Evolutionary conservation across 2,888 invertebrate species (phyloP), one percentile per base, ranked within the genome.

Genomic region (Drosophila tripunctata): DNA sequence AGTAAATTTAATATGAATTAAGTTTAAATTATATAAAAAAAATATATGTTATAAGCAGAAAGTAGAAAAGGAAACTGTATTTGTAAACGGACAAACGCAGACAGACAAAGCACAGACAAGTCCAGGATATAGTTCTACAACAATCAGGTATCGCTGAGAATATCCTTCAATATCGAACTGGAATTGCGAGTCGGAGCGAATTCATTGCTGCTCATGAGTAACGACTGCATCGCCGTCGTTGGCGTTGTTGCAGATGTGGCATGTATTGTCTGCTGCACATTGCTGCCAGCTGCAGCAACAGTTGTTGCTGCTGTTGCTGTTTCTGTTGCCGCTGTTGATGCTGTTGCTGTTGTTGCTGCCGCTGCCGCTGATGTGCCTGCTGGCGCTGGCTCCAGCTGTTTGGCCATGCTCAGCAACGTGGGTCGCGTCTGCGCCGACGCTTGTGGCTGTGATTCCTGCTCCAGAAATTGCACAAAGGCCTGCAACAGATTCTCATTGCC

Each of bases 151-250:
- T 91, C 91, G 71, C 78, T 91, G n/a, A 92, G 83, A 54, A 92
- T 91, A 66, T 92, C 91, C 82, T 92, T 92, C 31, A 92, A 75
- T 77, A 92, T 92, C 24, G 92, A 91, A 77, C 91, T 91, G 60
- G 92, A 91, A 87, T 91, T 92, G 63, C 92, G 87, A 4, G 90
- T 76, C 5, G 91, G 90, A 5, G 86, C 82, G 67, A 91, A 91
- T 58, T 91, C 90, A 54, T 75, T 90, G 57, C 89, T 90, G 68
- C 86, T 89, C 14, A 91, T 64, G 15, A 89, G 62, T 40, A 90
- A 78, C 10, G 91, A 88, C 60, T 90, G 90, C 38, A 80, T 65
- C 8, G 84, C 76, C 12, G 75, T 44, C 19, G 78, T 65, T 17
- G 64, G 48, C 43, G 75, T 31, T 15, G 58, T 8, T 8, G 38